phyloP scores from a whole-genome alignment of 2,797 vertebrate genomes.

The Pelochelys cantorii region DNA sequence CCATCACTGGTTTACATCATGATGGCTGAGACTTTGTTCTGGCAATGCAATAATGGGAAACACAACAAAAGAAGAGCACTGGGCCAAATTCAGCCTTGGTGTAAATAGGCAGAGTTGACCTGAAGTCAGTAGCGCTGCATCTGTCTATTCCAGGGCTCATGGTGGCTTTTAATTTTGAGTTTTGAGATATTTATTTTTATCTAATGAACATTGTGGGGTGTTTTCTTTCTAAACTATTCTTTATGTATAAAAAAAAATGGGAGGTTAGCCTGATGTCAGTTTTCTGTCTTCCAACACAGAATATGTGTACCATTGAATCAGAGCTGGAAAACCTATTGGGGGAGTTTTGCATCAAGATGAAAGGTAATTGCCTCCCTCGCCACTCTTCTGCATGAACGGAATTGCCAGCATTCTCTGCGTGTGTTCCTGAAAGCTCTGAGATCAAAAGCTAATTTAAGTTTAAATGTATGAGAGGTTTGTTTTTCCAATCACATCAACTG shows the following conservation, averaged over 20 bases:
- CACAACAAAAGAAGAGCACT: rapidly evolving
- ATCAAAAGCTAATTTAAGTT: rapidly evolving
- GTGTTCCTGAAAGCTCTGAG: background rate
- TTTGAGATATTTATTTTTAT: background rate
- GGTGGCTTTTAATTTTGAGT: background rate
- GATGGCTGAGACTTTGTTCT: background rate
- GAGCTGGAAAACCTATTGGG: conserved; percentile 96
- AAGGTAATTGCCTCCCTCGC: conserved; percentile 85
- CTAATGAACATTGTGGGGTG: background rate
- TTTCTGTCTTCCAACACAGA: conserved; percentile 81
- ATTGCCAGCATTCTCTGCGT: background rate
- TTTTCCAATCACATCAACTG: background rate
- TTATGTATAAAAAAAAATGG: background rate
- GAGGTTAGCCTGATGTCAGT: conserved; percentile 8
- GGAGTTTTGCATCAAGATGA: conserved; percentile 99
- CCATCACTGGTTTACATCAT: background rate
- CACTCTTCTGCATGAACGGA: background rate
- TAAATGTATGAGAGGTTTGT: background rate
- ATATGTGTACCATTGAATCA: conserved; percentile 94
- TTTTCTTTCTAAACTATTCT: background rate
- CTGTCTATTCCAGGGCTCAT: background rate
- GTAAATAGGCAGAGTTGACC: background rate
- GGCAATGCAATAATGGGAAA: background rate
- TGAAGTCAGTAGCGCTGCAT: background rate
- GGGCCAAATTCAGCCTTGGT: background rate